Percentiles rank a stretch among this genome's conserved stretches.
These are phyloP conservation scores for Planococcus citri DNA, from an alignment of 1,140 invertebrate species.

Conservation along the genomic window DNA sequence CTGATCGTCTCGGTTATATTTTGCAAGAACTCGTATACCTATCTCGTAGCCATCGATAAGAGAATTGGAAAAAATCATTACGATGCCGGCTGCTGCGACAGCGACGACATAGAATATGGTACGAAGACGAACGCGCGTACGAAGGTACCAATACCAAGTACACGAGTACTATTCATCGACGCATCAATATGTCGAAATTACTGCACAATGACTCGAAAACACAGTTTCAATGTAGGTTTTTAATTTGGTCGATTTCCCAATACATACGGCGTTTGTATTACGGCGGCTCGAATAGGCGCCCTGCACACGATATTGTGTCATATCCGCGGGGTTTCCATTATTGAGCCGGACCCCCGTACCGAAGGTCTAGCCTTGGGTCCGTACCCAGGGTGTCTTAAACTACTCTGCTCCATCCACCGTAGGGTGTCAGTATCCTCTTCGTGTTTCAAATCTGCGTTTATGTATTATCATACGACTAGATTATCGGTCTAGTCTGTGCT, in stretches of 20 bases:
- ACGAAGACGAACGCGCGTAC: too few species aligned
- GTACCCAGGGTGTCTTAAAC: slow-evolving; percentile 14
- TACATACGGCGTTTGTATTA: not conserved
- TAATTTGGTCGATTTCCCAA: slow-evolving; percentile 14
- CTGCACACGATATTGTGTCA: slow-evolving; percentile 14
- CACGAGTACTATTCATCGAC: not conserved
- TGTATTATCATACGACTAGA: not conserved
- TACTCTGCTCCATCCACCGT: not conserved
- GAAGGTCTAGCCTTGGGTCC: slow-evolving; percentile 19
- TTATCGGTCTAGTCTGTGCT: not conserved
- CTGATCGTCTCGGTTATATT: too few species aligned
- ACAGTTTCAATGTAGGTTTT: slow-evolving; percentile 20
- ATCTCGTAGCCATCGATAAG: too few species aligned
- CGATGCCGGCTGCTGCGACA: too few species aligned
- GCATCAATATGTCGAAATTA: slow-evolving; percentile 10
- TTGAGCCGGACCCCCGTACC: slow-evolving; percentile 2
- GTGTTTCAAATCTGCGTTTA: not conserved
- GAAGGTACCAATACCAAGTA: too few species aligned
- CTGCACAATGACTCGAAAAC: slow-evolving; percentile 13
- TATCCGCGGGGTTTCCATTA: slow-evolving; percentile 8
- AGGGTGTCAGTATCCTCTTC: slow-evolving; percentile 16
- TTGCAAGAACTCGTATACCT: too few species aligned
- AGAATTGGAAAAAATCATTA: too few species aligned
- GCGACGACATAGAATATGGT: too few species aligned
- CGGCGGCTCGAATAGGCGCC: slow-evolving; percentile 4